Base-by-base conservation (phyloP, 2,888 invertebrate genomes). In the Stenodema calcarata region DNA sequence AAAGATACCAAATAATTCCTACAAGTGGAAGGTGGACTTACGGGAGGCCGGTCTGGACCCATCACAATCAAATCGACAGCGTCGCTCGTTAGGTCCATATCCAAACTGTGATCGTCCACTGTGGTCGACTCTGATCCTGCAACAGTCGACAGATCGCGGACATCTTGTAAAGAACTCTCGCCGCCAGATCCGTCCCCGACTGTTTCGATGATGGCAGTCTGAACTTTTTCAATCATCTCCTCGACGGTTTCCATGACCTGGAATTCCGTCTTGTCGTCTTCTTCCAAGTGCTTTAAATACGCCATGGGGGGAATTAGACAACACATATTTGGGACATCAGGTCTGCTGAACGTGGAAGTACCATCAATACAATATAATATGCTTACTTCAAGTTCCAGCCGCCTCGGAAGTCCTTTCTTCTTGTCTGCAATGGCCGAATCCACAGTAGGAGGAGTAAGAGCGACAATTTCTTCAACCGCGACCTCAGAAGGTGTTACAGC, bases 171-270 rank as follows among this genome's bases (percentile, higher is more conserved):
- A 11, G 80, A 62, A 30, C 69, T 69, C 11, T 81, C 78, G 4
- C 27, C 30, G 16, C 28, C 23, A 6, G 42, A 35, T 2, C 78
- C 69, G 28, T 73, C 78, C 12, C 85, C 87, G 0, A 81, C 88
- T 27, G 87, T 87, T 42, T 87, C 87, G 27, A 87, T 85, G 16
- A 87, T 86, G 35, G 88, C 80, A 62, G 83, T 76, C 44, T 87
- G 80, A 12, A 88, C 83, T 28, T 87, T 75, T 76, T 87, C 87
- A 1, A 88, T 79, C 30, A 87, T 87, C 84, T 88, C 87, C 28
- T 89, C 89, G 69, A 82, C 85, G 6, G 78, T 88, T 28, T 89
- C 89, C 14, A 88, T 85, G 28, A 88, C 88, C 12, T 87, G 76
- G 35, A 75, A 54, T 88, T 87, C 41, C 12, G 80, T 80, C 16